These are phyloP conservation scores for Glossosoma conforme DNA, from an alignment of 1,140 invertebrate species.

Conservation along the genomic window DNA sequence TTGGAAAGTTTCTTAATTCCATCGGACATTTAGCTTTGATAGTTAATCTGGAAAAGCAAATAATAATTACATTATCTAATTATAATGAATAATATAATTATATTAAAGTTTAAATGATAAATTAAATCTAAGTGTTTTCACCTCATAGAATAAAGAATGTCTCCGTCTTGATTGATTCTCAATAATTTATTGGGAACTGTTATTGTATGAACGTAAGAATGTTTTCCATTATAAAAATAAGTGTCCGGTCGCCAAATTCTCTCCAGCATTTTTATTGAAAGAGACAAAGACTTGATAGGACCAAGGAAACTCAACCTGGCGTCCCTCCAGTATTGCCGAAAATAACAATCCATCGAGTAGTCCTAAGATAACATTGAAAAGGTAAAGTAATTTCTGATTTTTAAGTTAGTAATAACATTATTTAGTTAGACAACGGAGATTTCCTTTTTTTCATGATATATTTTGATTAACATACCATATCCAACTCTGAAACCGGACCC, in stretches of 20 bases:
- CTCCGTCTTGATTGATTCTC: slow-evolving; percentile 81
- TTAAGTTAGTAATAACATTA: too few species aligned
- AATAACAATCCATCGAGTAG: slow-evolving; percentile 97
- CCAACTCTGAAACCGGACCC: slow-evolving; percentile 92
- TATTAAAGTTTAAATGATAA: background rate
- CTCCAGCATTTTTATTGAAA: slow-evolving; percentile 88
- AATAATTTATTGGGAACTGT: slow-evolving; percentile 93
- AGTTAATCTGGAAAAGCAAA: slow-evolving; percentile 71
- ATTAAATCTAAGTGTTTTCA: slow-evolving; percentile 42
- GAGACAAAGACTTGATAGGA: slow-evolving; percentile 73
- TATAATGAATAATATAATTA: slow-evolving; percentile 6
- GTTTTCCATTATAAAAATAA: slow-evolving; percentile 89
- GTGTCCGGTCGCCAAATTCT: slow-evolving; percentile 95
- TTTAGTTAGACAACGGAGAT: background rate
- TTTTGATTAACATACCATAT: slow-evolving; percentile 67
- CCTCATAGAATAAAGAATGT: slow-evolving; percentile 94
- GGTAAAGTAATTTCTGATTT: too few species aligned
- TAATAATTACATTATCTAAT: background rate
- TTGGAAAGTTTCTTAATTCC: slow-evolving; percentile 93
- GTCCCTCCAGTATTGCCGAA: slow-evolving; percentile 86
- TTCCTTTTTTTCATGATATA: background rate
- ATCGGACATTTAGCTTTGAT: slow-evolving; percentile 97
- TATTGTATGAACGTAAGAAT: slow-evolving; percentile 91
- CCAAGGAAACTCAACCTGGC: slow-evolving; percentile 75
- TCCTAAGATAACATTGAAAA: slow-evolving; percentile 55